Evolutionary conservation across 1,140 invertebrate species (phyloP), one percentile per base, ranked within the genome.

Genomic region (Tribolium madens): DNA sequence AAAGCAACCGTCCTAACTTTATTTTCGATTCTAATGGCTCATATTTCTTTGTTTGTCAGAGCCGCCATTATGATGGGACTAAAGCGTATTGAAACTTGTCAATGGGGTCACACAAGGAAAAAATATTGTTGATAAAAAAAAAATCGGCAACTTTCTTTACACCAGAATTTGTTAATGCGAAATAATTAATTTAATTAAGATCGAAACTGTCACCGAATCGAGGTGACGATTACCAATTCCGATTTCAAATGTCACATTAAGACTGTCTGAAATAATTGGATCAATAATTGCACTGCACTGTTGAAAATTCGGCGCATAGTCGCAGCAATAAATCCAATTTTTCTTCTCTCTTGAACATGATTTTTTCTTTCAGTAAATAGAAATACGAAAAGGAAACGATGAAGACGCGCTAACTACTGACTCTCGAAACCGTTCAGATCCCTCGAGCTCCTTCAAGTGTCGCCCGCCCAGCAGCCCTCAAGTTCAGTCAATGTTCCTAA

Each of bases 21-120:
- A 57, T 57, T 64, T 50, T 64, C 26, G 57, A 33, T 64, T 64
- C 57, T 64, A 64, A 64, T 64, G 57, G 57, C 21, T 64, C 52
- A 57, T 64, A 64, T 64, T 64, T 64, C 57, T 64, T 64, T 64
- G 57, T 64, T 64, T 64, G 57, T 26, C n/a, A 4, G 57, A 4
- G n/a, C 9, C 21, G 57, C 10, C 10, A 33, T 64, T 64, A n/a
- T 64, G 21, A 14, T 64, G 5, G 36, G 36, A 42, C 9, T 42
- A 42, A 42, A 42, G 36, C 36, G 26, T 14, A 26, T 64, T 18
- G 26, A 57, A 57, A n/a, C 52, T 12, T 26, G 21, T 26, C 57
- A 64, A 21, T 64, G 31, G 26, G 21, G 21, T 9, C 57, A 33
- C 14, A 12, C 0, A 13, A 64, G 3, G 36, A 12, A 64, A 64